phyloP scores from a whole-genome alignment of 1,140 invertebrate genomes.

The Musca domestica region DNA sequence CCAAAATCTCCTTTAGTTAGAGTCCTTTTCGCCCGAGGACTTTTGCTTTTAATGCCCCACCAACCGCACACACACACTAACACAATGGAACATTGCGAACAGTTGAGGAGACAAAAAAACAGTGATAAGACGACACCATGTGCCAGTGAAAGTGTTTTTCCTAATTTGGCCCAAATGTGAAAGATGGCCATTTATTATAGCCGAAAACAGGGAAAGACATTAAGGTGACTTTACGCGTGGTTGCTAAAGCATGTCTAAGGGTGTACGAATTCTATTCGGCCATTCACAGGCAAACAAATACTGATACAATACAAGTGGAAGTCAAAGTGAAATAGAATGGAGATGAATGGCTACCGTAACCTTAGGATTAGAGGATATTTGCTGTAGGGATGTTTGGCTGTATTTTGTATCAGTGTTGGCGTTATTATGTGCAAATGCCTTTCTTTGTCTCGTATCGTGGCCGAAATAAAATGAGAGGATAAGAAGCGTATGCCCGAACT shows the following conservation, averaged over 20 bases:
- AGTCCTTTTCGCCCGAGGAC: conserved; percentile 14
- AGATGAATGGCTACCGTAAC: conserved; percentile 17
- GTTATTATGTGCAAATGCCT: no score
- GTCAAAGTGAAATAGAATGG: no score
- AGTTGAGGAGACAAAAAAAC: neutral
- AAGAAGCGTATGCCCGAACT: neutral
- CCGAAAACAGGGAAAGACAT: conserved; percentile 19
- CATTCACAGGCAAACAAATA: neutral
- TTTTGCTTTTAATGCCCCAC: conserved; percentile 8
- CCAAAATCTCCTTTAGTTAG: conserved; percentile 1
- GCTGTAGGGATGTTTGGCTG: neutral
- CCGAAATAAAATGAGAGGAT: conserved; percentile 2
- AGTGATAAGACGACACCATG: conserved; percentile 5
- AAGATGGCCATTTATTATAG: conserved; percentile 19
- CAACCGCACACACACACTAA: neutral
- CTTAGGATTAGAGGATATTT: conserved; percentile 7
- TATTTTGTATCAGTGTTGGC: neutral
- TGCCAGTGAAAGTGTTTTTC: conserved; percentile 22
- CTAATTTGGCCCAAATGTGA: conserved; percentile 19
- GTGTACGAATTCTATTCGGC: neutral
- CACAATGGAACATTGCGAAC: neutral
- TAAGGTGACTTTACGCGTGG: conserved; percentile 20
- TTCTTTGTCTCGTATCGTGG: neutral
- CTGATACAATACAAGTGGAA: neutral
- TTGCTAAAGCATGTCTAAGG: conserved; percentile 15